Evolutionary conservation across 2,797 vertebrate species (phyloP), one percentile per base, ranked within the genome.

Genomic region (Enteromius thamalakanensis): DNA sequence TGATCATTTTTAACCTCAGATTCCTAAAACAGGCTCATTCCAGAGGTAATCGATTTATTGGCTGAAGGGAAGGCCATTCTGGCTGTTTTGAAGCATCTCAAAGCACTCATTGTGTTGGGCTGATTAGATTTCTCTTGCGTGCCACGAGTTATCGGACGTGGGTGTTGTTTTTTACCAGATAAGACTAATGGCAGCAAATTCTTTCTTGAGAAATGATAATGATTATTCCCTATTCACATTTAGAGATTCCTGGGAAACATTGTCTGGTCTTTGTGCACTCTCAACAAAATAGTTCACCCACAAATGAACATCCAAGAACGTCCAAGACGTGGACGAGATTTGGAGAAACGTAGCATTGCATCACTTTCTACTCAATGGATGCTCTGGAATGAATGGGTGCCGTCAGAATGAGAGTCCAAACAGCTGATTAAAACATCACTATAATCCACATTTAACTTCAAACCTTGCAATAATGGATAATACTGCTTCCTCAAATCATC

Each of bases 1-100:
- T 80, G 79, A 88, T 71, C 60, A 67, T 49, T 71, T 82, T 34
- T 62, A 60, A 77, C 87, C 45, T 68, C n/a, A 0, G 19, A 76
- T 74, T 84, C 80, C 40, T 58, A 68, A 60, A 75, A 71, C 47
- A 29, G 55, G 47, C 85, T 85, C 74, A 72, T 88, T 87, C 84
- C 80, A 90, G 85, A 84, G 40, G 45, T 90, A 92, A 93, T 92
- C 84, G 49, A 85, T 91, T 91, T 88, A 76, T 87, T 87, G 85
- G 86, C 64, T 67, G 81, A 49, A 86, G 40, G 86, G 83, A 86
- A 80, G 71, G 74, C 81, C 81, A 17, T 64, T 17, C 14, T 62
- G n/a, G 81, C 79, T 84, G 85, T 26, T 60, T 72, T 82, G 76
- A 77, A 84, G 82, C 82, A 40, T 58, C 51, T 21, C 19, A 92